Evolutionary conservation across 2,888 invertebrate genomes (phyloP).

Genomic region (Microctonus hyperodae): DNA sequence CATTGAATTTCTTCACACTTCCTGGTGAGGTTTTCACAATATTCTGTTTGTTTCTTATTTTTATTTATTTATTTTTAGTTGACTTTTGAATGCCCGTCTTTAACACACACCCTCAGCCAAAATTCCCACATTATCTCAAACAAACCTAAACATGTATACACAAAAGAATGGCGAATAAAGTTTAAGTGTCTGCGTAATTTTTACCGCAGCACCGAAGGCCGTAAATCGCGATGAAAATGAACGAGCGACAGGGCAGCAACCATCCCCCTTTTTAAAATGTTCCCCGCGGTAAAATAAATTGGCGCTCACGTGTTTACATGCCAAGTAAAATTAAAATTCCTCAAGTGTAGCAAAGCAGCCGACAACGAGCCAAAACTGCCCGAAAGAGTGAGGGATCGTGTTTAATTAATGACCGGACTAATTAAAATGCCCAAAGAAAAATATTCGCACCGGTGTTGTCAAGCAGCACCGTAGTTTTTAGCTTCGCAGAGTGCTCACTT

Average conservation of each 20-base stretch:
- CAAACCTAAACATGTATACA: not conserved
- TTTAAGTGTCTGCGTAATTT: constrained; percentile 21
- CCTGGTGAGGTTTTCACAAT: not conserved
- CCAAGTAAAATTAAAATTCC: constrained; percentile 54
- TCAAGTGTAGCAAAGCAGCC: constrained; percentile 46
- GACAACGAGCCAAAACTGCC: constrained; percentile 36
- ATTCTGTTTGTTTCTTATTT: not conserved
- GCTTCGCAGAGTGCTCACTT: constrained; percentile 25
- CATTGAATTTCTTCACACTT: not conserved
- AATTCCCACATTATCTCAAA: constrained; percentile 6
- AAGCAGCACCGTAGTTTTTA: not conserved
- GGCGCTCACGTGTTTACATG: constrained; percentile 54
- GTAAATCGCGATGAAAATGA: constrained; percentile 39
- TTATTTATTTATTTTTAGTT: not conserved
- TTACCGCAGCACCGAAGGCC: constrained; percentile 29
- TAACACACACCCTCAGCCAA: not conserved
- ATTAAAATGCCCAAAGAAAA: constrained; percentile 53
- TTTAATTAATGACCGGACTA: constrained; percentile 56
- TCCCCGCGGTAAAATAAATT: constrained; percentile 53
- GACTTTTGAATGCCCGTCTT: not conserved
- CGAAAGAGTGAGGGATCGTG: constrained; percentile 44
- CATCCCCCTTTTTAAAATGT: constrained; percentile 41
- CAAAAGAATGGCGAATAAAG: not conserved
- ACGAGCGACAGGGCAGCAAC: constrained; percentile 29
- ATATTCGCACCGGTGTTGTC: constrained; percentile 37